A percentile compares a stretch with the other conserved stretches of the same genome.
These are phyloP conservation scores for Takifugu ocellatus DNA, from an alignment of 2,797 vertebrate species.

Conservation along the genomic window DNA sequence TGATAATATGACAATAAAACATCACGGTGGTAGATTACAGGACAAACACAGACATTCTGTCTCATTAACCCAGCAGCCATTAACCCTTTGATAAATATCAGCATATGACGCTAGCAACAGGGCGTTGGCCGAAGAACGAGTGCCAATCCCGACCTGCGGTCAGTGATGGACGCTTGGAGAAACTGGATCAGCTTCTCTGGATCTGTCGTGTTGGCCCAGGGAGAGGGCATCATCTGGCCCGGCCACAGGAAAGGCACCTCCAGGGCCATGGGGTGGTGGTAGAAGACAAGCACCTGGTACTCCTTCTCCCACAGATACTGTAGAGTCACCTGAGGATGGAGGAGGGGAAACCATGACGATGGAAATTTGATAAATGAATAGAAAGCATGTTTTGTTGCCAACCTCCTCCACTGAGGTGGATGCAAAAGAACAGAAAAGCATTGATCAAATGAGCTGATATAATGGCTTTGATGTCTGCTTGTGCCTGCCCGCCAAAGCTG, in stretches of 20 bases:
- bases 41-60: background rate
- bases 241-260: constrained; percentile 97
- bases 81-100: background rate
- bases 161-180: constrained; percentile 90
- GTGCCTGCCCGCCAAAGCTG: too few species aligned
- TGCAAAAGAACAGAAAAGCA: too few species aligned
- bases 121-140: background rate
- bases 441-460: too few species aligned
- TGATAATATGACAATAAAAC: background rate
- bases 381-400: constrained; percentile 1
- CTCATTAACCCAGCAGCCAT: background rate
- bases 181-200: constrained; percentile 96
- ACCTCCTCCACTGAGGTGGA: too few species aligned
- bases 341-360: background rate
- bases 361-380: background rate
- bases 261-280: constrained; percentile 94
- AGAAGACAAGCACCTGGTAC: constrained; percentile 95
- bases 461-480: too few species aligned
- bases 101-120: background rate
- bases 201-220: constrained; percentile 98
- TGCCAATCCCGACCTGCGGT: constrained; percentile 76
- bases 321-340: constrained; percentile 77
- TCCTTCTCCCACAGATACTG: constrained; percentile 97
- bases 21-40: background rate
- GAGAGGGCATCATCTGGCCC: constrained; percentile 98